Conservation (phyloP, 2,113 vertebrate species). For the Papio anubis region DNA sequence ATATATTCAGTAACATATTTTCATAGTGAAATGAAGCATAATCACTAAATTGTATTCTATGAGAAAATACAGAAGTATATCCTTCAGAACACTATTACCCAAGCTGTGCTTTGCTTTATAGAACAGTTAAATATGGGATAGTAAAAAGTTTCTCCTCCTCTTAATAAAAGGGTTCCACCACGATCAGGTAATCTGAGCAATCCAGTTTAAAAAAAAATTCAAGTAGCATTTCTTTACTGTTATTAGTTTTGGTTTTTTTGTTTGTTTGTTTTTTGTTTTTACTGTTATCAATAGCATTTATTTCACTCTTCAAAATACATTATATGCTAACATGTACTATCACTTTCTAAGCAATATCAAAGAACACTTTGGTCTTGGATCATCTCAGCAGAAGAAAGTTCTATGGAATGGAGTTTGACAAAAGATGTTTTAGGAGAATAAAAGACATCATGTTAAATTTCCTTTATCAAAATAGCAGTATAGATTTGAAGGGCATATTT, state of each 20-base stretch:
- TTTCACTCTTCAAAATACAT: not conserved
- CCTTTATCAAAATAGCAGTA: not conserved
- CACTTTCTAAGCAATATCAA: not conserved
- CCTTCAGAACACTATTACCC: not conserved
- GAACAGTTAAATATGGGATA: not conserved
- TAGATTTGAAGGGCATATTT: slow-evolving; percentile 15
- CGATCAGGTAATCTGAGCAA: not conserved
- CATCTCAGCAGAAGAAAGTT: not conserved
- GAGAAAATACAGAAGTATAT: not conserved
- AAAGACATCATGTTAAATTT: not conserved
- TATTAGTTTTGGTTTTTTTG: not conserved
- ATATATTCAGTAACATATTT: slow-evolving; percentile 31
- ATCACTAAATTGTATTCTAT: not conserved
- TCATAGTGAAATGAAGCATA: slow-evolving; percentile 2
- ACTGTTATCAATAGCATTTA: not conserved
- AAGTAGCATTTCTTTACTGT: not conserved
- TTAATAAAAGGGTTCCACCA: not conserved
- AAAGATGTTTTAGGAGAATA: slow-evolving; percentile 9
- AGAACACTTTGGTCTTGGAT: slow-evolving; percentile 4
- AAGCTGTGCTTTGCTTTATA: not conserved
- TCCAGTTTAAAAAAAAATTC: slow-evolving; percentile 8
- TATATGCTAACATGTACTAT: not conserved
- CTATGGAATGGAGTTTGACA: not conserved
- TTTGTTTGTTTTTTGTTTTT: too few species aligned
- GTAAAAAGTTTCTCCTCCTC: not conserved